These are phyloP conservation scores for Petrocephalus zakoni DNA, from an alignment of 2,113 vertebrate genomes.

Conservation along the genomic window DNA sequence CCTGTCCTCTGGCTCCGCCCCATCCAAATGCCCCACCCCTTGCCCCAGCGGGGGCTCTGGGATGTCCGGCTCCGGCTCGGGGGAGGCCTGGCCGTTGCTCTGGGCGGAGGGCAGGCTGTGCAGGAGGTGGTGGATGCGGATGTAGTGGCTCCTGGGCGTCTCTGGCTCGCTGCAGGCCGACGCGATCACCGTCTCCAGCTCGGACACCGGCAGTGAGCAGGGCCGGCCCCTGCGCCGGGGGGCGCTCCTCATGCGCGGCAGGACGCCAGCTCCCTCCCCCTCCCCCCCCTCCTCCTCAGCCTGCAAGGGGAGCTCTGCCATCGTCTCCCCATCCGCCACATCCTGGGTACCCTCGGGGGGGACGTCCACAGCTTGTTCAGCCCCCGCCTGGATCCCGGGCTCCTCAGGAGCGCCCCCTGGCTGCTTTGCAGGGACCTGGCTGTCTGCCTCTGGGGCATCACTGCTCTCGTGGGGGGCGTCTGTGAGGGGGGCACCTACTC, in stretches of 20 bases:
- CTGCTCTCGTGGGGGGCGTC: constrained; percentile 9
- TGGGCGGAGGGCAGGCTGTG: constrained; percentile 74
- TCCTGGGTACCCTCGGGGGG: background rate
- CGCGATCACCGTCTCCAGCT: constrained; percentile 79
- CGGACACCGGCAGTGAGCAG: constrained; percentile 75
- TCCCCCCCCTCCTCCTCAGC: constrained; percentile 39
- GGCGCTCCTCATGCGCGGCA: constrained; percentile 52
- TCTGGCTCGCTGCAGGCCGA: constrained; percentile 74
- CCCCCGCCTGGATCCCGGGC: background rate
- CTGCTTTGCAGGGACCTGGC: background rate
- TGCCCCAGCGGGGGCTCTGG: background rate
- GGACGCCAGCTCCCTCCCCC: constrained; percentile 35
- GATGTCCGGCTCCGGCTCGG: constrained; percentile 19
- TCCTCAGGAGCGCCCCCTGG: background rate
- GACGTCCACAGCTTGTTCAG: background rate
- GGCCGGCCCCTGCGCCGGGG: constrained; percentile 70
- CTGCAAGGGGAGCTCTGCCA: background rate
- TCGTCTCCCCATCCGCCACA: background rate
- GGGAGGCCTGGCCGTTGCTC: constrained; percentile 29
- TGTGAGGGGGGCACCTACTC: constrained; percentile 8
- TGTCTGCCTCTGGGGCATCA: background rate
- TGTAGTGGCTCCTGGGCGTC: constrained; percentile 79
- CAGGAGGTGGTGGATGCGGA: constrained; percentile 76
- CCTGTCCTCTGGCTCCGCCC: constrained; percentile 8
- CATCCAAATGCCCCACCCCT: too few species aligned